Base-by-base conservation (phyloP, 2,888 invertebrate species). In the Tryphoninae sp. region DNA sequence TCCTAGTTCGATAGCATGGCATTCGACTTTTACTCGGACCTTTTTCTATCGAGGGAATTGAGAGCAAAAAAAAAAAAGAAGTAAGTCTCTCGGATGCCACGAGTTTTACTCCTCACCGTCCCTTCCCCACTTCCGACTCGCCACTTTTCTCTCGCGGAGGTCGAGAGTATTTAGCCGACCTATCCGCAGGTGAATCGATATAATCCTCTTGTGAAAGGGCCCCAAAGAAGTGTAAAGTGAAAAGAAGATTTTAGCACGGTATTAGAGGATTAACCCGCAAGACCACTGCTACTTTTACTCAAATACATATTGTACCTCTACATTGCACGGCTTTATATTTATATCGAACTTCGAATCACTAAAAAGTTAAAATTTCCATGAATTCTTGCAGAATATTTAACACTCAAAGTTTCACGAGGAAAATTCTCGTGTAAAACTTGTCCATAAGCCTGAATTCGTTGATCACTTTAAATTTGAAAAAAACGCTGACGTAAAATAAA, bases 131-230 rank as follows among this genome's bases (percentile, higher is more conserved):
- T 13, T 33, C 11, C 13, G 4, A 26, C 72, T 23, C 51, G 13
- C 64, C 8, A 40, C 62, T 62, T 62, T 11, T 40, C 33, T 51
- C 16, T 51, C 65, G 61, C 22, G n/a, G 78, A 72, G 72, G 75
- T 75, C 65, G 64, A 42, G 68, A 72, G 72, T 77, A 76, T 77
- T 81, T 81, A 80, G 80, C 78, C n/a, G 53, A 23, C 65, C 67
- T 22, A 45, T 16, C 49, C 59, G 11, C 9, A 26, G 23, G 67
- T 49, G 58, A 78, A 73, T 81, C 81, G 69, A 74, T 81, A 81
- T 74, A 79, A 83, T 83, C 79, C 79, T 64, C 73, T 81, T 79
- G 71, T 77, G 76, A 64, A 69, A 81, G 69, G 64, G 51, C 7
- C 59, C 59, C 55, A 73, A 77, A 71, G 73, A 81, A 74, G 79